Conservation (phyloP, 2,888 invertebrate genomes). For the Coronaproctus castanopsis region DNA sequence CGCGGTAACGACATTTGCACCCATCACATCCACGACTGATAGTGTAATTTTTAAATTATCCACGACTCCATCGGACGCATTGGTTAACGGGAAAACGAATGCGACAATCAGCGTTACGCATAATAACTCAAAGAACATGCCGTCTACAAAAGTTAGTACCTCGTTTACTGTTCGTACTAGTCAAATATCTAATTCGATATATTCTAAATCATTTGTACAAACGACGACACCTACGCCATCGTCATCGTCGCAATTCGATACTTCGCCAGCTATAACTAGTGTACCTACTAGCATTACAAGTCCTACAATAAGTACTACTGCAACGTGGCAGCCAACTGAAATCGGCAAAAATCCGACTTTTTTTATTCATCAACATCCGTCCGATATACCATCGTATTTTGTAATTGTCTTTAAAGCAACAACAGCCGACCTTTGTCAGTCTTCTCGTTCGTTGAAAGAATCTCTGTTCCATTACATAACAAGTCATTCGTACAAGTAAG, state of each 20-base stretch:
- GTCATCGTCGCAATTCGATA: background rate
- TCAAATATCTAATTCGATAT: background rate
- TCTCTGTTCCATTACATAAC: slow-evolving; percentile 10
- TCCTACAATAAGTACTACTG: too few species aligned
- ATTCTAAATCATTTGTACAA: background rate
- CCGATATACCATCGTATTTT: slow-evolving; percentile 6
- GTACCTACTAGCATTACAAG: background rate
- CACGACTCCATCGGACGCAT: too few species aligned
- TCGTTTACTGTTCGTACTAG: background rate
- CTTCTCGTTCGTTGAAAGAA: slow-evolving; percentile 3
- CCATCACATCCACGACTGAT: too few species aligned
- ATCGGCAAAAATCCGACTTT: background rate
- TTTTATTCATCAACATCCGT: background rate
- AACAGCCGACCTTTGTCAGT: slow-evolving; percentile 5
- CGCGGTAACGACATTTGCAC: too few species aligned
- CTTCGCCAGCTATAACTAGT: background rate
- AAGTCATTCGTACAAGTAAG: slow-evolving; percentile 8
- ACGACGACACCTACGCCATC: background rate
- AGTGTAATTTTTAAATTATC: too few species aligned
- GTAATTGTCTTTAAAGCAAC: slow-evolving; percentile 8
- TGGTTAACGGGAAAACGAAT: too few species aligned
- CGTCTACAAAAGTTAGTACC: too few species aligned
- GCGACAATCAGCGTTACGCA: too few species aligned
- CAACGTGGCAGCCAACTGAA: too few species aligned
- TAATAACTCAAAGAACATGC: too few species aligned